phyloP scores from a whole-genome alignment of 2,888 invertebrate species.

The Hydrotaea cyrtoneurina region DNA sequence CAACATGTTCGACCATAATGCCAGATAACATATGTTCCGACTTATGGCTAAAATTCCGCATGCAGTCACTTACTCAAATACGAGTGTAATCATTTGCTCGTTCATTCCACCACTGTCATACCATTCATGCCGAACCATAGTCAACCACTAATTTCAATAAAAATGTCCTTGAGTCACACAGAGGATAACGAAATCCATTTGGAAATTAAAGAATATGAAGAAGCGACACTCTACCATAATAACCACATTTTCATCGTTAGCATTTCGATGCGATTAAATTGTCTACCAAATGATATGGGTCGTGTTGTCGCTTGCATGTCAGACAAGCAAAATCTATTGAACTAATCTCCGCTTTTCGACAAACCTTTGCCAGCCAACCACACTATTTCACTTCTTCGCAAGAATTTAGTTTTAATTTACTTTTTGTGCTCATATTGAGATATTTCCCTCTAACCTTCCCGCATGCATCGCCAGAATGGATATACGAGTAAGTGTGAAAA shows the following conservation, averaged over 20 bases:
- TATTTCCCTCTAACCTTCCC: not conserved
- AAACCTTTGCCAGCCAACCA: not conserved
- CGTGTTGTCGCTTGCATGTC: no score
- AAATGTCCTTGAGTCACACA: not conserved
- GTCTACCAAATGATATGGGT: slow-evolving; percentile 27
- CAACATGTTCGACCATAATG: not conserved
- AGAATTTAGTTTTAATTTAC: slow-evolving; percentile 7
- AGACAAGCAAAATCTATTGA: no score
- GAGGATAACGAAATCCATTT: not conserved
- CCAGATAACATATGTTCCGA: slow-evolving; percentile 3
- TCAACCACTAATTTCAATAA: not conserved
- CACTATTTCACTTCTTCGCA: not conserved
- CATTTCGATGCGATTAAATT: slow-evolving; percentile 14
- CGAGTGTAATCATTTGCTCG: no score
- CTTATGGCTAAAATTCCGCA: not conserved
- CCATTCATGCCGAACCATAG: not conserved
- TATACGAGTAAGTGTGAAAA: not conserved
- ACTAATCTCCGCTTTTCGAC: no score
- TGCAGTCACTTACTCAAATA: not conserved
- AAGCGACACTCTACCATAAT: not conserved
- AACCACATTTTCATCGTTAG: not conserved
- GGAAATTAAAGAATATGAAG: not conserved
- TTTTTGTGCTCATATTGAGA: not conserved
- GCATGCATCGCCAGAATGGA: no score
- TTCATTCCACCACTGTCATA: no score